phyloP scores from a whole-genome alignment of 2,113 vertebrate genomes.

The Arvicanthis niloticus region DNA sequence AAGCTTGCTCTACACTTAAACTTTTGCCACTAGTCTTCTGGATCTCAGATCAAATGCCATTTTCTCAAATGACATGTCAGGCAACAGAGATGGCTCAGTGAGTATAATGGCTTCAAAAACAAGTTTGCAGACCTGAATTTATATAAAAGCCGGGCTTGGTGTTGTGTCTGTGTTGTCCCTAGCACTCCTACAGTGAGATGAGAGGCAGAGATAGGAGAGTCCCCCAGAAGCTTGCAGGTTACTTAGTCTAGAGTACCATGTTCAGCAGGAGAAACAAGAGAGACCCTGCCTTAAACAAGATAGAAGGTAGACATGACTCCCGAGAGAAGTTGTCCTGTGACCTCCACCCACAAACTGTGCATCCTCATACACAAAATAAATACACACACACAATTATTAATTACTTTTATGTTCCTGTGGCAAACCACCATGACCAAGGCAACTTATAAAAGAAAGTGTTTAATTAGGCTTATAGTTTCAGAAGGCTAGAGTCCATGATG shows the following conservation, averaged over 20 bases:
- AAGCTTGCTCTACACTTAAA: constrained; percentile 10
- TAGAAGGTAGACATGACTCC: not conserved
- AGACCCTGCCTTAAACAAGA: not conserved
- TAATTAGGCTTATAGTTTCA: not conserved
- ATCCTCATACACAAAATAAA: not conserved
- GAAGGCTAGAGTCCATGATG: not conserved
- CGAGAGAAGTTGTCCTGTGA: not conserved
- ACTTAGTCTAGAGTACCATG: not conserved
- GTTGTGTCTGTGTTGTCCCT: not conserved
- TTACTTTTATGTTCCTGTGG: not conserved
- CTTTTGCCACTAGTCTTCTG: not conserved
- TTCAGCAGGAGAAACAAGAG: not conserved
- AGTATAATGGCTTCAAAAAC: not conserved
- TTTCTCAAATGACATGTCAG: not conserved
- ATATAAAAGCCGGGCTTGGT: not conserved
- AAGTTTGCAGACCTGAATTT: not conserved
- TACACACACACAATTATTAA: not conserved
- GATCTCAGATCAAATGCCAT: constrained; percentile 17
- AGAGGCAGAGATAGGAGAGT: not conserved
- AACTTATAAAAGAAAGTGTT: not conserved
- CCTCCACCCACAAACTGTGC: not conserved
- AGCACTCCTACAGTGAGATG: not conserved
- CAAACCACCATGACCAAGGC: not conserved
- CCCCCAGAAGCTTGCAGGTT: not conserved
- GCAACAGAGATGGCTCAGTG: not conserved